These are phyloP conservation scores for Enoplolaimus lenunculus DNA, from an alignment of 2,888 invertebrate genomes.

Conservation along the genomic window DNA sequence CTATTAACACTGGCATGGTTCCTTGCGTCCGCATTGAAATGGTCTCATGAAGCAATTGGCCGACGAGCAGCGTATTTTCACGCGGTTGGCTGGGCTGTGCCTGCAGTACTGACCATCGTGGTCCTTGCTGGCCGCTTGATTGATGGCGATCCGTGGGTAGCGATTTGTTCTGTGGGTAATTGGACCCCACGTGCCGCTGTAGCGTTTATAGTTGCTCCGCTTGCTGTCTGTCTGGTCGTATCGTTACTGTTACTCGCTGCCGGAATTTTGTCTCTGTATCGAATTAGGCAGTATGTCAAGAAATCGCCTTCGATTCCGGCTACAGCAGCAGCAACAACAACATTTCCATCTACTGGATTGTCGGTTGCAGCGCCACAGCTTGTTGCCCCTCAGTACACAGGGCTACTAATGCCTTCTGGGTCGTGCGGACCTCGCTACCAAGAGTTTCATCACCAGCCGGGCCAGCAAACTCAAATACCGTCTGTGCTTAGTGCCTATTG, in stretches of 20 bases:
- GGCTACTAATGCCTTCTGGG: no score
- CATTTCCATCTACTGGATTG: no score
- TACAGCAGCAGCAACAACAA: no score
- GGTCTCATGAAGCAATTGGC: constrained; percentile 91
- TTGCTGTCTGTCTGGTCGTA: constrained; percentile 66
- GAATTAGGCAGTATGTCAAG: constrained; percentile 78
- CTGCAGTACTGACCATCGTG: constrained; percentile 74
- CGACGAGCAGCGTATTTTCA: constrained; percentile 88
- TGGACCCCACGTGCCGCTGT: constrained; percentile 53
- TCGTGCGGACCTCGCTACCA: no score
- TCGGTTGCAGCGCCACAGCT: no score
- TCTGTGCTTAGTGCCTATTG: no score
- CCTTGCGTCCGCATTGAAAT: constrained; percentile 87
- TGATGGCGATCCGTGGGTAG: constrained; percentile 88
- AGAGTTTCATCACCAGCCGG: no score
- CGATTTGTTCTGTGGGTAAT: constrained; percentile 89
- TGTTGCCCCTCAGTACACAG: no score
- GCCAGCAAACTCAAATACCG: no score
- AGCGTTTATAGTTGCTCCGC: constrained; percentile 68
- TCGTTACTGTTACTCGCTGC: constrained; percentile 76
- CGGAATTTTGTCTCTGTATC: constrained; percentile 78
- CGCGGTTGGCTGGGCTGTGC: constrained; percentile 83
- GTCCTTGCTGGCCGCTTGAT: constrained; percentile 74
- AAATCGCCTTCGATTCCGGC: no score
- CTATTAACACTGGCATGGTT: constrained; percentile 95